Conservation (phyloP, 2,113 vertebrate genomes). For the Perognathus longimembris region DNA sequence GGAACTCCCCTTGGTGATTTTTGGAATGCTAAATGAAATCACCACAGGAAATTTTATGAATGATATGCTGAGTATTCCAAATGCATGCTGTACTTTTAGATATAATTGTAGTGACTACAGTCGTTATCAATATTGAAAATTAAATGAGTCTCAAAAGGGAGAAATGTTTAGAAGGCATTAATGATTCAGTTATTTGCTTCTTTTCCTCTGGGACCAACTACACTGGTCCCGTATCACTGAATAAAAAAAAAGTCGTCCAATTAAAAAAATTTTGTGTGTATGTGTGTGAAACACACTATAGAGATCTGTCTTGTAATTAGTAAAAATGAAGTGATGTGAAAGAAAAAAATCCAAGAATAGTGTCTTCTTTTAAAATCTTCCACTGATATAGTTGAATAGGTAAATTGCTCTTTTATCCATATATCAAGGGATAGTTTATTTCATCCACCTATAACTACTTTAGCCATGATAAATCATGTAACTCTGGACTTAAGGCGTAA, state of each 20-base stretch:
- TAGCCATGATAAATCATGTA: neutral
- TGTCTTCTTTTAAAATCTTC: neutral
- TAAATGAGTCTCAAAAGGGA: conserved; percentile 54
- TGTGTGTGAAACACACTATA: neutral
- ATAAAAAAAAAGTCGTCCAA: conserved; percentile 6
- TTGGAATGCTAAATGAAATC: conserved; percentile 75
- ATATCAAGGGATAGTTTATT: neutral
- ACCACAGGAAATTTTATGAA: conserved; percentile 70
- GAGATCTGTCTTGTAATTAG: neutral
- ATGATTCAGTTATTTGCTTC: conserved; percentile 54
- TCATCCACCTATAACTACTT: neutral
- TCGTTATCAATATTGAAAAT: conserved; percentile 44
- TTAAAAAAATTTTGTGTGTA: neutral
- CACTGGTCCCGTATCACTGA: neutral
- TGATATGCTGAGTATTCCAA: conserved; percentile 58
- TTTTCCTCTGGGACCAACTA: conserved; percentile 8
- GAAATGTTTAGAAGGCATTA: conserved; percentile 10
- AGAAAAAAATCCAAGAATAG: neutral
- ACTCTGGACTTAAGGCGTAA: neutral
- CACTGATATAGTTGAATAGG: neutral
- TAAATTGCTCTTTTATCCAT: neutral
- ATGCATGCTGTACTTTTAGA: conserved; percentile 46
- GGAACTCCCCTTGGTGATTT: conserved; percentile 69
- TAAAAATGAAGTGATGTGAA: neutral
- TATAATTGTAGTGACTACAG: neutral